These are phyloP conservation scores for Ambastaia sidthimunki DNA, from an alignment of 2,797 vertebrate genomes.

Conservation along the genomic window DNA sequence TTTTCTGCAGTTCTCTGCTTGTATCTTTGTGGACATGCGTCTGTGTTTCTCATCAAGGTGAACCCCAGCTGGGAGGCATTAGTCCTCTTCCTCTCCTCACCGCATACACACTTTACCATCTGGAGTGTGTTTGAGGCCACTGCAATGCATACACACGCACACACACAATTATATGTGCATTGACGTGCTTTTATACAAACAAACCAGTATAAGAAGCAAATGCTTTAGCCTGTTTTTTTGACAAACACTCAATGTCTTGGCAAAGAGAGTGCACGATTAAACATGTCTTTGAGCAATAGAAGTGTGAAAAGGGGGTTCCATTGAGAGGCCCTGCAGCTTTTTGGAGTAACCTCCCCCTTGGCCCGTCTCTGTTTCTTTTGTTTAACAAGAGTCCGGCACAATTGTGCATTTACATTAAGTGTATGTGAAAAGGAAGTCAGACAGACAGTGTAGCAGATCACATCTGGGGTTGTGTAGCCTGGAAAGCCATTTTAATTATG, in stretches of 20 bases:
- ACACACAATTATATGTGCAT: slow-evolving; percentile 2
- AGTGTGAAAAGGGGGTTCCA: slow-evolving; percentile 24
- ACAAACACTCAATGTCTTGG: background rate
- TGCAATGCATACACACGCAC: slow-evolving; percentile 23
- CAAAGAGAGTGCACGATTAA: background rate
- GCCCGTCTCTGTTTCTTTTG: slow-evolving; percentile 21
- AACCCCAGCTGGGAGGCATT: slow-evolving; percentile 79
- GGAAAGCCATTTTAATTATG: slow-evolving; percentile 66
- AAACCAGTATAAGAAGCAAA: background rate
- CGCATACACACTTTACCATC: slow-evolving; percentile 58
- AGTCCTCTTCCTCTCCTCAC: slow-evolving; percentile 64
- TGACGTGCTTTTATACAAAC: background rate
- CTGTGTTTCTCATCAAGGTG: slow-evolving; percentile 71
- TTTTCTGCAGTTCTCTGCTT: background rate
- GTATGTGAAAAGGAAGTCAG: slow-evolving; percentile 69
- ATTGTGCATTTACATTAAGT: slow-evolving; percentile 76
- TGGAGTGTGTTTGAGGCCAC: slow-evolving; percentile 56
- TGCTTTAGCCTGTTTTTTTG: background rate
- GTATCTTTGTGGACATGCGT: slow-evolving; percentile 39
- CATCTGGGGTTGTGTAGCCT: slow-evolving; percentile 70
- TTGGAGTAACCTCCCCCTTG: slow-evolving; percentile 27
- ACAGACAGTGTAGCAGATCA: slow-evolving; percentile 72
- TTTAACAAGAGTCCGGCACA: slow-evolving; percentile 55
- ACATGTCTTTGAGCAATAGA: slow-evolving; percentile 23
- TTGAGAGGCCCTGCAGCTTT: slow-evolving; percentile 35